phyloP scores from a whole-genome alignment of 2,888 invertebrate genomes.

The Heliconius hortense region DNA sequence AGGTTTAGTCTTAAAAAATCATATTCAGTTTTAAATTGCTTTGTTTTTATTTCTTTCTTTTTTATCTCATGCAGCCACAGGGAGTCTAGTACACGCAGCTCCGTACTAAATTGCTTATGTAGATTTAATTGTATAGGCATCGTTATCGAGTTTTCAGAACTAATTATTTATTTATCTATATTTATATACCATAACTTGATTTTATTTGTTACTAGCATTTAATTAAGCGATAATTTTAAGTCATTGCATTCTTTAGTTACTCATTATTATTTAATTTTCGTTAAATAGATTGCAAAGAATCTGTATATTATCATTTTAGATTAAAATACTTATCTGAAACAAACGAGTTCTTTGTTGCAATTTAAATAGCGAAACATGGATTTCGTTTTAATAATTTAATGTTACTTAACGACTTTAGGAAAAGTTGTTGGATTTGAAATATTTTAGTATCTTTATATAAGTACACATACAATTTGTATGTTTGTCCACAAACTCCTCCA shows the following conservation, averaged over 20 bases:
- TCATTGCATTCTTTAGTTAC: constrained; percentile 16
- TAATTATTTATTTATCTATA: not conserved
- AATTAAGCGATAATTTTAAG: constrained; percentile 20
- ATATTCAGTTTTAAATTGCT: too few species aligned
- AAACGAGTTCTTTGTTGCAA: constrained; percentile 34
- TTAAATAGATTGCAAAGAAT: not conserved
- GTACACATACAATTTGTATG: too few species aligned
- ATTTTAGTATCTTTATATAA: too few species aligned
- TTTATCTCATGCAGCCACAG: too few species aligned
- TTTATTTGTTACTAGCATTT: not conserved
- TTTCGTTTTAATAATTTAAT: constrained; percentile 23
- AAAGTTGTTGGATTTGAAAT: too few species aligned
- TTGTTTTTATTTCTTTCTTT: too few species aligned
- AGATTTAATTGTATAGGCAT: too few species aligned
- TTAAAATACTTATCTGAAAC: constrained; percentile 20
- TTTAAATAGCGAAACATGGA: constrained; percentile 24
- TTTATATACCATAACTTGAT: not conserved
- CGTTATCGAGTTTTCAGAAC: not conserved
- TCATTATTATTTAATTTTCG: constrained; percentile 3
- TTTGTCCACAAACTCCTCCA: not conserved
- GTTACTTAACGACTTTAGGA: not conserved
- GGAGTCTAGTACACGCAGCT: too few species aligned
- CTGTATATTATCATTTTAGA: constrained; percentile 26
- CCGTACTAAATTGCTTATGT: too few species aligned
- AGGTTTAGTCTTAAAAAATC: too few species aligned